Evolutionary conservation across 2,797 vertebrate genomes (phyloP).

Genomic region (Carduelis carduelis): DNA sequence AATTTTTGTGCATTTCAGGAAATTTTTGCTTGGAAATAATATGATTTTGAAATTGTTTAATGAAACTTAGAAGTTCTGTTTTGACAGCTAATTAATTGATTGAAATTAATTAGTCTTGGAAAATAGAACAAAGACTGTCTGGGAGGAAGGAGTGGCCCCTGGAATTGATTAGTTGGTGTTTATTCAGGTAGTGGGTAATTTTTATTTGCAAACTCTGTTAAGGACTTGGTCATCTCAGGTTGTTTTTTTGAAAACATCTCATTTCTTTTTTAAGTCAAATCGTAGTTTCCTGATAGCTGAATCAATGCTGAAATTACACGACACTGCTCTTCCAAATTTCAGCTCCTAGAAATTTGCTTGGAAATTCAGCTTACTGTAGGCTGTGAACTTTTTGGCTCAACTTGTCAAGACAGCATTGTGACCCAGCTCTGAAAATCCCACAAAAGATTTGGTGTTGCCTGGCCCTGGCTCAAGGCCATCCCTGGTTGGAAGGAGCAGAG

Average conservation of each 20-base stretch:
- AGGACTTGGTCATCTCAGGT: background rate
- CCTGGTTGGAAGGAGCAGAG: background rate
- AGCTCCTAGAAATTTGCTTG: background rate
- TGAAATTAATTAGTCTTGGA: background rate
- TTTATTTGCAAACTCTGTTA: background rate
- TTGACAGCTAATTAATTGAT: background rate
- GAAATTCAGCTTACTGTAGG: background rate
- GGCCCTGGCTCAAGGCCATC: background rate
- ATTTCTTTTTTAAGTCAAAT: constrained; percentile 14
- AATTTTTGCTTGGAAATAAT: background rate
- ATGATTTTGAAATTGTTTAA: background rate
- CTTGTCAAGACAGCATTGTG: background rate
- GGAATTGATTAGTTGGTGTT: constrained; percentile 1
- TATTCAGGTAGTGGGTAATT: background rate
- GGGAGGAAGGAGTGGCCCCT: background rate
- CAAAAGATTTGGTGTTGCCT: background rate
- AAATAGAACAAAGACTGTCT: background rate
- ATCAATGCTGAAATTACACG: background rate
- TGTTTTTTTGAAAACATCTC: background rate
- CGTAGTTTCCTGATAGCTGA: background rate
- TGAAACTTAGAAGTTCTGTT: background rate
- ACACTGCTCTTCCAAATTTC: background rate
- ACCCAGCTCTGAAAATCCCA: background rate
- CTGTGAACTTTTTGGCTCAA: background rate
- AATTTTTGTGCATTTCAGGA: background rate